Evolutionary conservation across 2,797 vertebrate species (phyloP), one percentile per base, ranked within the genome.

Genomic region (Eidolon dupreanum): DNA sequence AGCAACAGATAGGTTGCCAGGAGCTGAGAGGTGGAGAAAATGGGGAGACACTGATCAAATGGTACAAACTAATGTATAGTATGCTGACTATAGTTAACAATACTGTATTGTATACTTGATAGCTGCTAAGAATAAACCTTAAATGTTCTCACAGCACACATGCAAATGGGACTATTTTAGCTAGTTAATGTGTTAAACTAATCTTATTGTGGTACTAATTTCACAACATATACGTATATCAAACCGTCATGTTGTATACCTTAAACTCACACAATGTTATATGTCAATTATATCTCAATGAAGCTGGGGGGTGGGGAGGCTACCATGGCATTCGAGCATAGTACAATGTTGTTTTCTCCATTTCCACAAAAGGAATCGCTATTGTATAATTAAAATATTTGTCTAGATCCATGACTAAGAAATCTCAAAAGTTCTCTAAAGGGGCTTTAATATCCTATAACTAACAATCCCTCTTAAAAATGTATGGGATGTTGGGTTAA

Each of bases 311-410:
- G 22, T 43, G 16, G 16, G 28, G 38, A 43, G 61, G 36, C 46
- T 43, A 41, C 59, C 3, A 13, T 57, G 20, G 38, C 28, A 82
- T 70, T 55, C 41, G 51, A 55, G 15, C 41, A 53, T 28, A 17
- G 53, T 51, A n/a, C 24, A 92, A n/a, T 17, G n/a, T 38, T 82
- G 49, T 79, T 71, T 59, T 78, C 59, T 84, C n/a, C 57, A 84
- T 65, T 93, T 74, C 82, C 28, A 75, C 59, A 79, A 74, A 93
- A 85, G 41, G 75, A 81, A 88, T 81, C 83, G 88, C 26, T 59
- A 84, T 31, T 43, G 12, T 13, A 24, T 83, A 82, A 87, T 12
- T 75, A 15, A 88, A 90, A 57, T 71, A 75, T 59, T 70, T 89
- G 36, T 74, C 36, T 51, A 55, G 7, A 55, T 86, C 75, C 82